Percentiles rank a stretch among this genome's conserved stretches.
Conservation (phyloP, 2,888 invertebrate species). For the Zaprionus lineosus region DNA sequence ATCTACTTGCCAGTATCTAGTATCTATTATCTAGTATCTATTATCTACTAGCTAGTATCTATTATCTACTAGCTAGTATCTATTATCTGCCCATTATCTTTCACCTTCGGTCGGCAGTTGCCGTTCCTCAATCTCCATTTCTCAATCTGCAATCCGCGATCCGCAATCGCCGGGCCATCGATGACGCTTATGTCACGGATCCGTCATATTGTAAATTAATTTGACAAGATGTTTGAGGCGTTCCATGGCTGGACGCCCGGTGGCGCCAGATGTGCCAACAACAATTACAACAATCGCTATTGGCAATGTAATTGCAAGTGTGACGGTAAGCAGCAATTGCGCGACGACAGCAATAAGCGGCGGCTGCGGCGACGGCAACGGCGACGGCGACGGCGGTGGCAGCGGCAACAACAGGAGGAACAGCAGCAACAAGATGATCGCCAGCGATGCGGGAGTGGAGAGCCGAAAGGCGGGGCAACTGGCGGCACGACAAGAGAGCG, state of each 20-base stretch:
- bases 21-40: too few relatives aligned
- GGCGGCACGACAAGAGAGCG: too few relatives aligned
- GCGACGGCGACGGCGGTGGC: background rate
- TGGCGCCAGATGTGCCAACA: conserved; percentile 75
- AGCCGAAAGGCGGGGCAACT: conserved; percentile 21
- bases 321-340: conserved; percentile 61
- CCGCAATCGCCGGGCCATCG: conserved; percentile 8
- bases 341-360: conserved; percentile 47
- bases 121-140: too few relatives aligned
- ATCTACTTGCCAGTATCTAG: too few relatives aligned
- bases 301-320: conserved; percentile 75
- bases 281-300: conserved; percentile 75
- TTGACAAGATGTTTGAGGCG: conserved; percentile 69
- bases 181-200: conserved; percentile 39
- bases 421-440: conserved; percentile 22
- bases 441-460: conserved; percentile 4
- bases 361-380: conserved; percentile 33
- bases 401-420: conserved; percentile 25
- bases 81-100: too few relatives aligned
- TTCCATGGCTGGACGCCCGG: conserved; percentile 27
- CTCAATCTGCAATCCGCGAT: too few relatives aligned
- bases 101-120: too few relatives aligned
- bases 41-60: too few relatives aligned
- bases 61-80: too few relatives aligned
- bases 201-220: conserved; percentile 66